Percentiles rank a stretch among this genome's conserved stretches.
Evolutionary conservation across 64 coral and sea anemone genomes (phyloP).

Genomic region (Montipora sp.): DNA sequence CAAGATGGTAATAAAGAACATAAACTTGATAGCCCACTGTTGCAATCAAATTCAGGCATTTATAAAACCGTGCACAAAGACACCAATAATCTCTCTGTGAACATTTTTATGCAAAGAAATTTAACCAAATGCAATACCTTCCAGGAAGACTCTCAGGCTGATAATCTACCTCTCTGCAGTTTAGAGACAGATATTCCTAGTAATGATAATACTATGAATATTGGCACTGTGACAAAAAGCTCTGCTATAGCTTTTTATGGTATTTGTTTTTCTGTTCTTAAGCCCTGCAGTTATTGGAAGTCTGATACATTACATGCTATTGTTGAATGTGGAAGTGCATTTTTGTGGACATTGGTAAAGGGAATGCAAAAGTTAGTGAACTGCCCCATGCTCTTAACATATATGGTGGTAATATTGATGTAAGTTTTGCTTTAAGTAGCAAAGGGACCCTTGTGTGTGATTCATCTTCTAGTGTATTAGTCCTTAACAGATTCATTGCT

Average conservation of each 20-base stretch:
- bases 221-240: not conserved
- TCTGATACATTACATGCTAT: slow-evolving; percentile 15
- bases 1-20: too few relatives aligned
- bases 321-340: not conserved
- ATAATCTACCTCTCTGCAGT: not conserved
- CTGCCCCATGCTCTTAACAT: not conserved
- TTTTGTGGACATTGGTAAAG: not conserved
- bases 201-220: not conserved
- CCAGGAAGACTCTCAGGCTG: too few relatives aligned
- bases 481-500: slow-evolving; percentile 3
- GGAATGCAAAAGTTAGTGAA: not conserved
- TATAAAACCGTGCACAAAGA: too few relatives aligned
- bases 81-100: too few relatives aligned
- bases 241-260: slow-evolving; percentile 44
- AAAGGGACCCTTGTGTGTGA: not conserved
- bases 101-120: too few relatives aligned
- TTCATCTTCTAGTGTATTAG: slow-evolving; percentile 28
- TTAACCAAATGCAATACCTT: too few relatives aligned
- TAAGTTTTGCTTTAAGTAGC: not conserved
- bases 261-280: slow-evolving; percentile 41
- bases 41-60: too few relatives aligned
- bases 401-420: slow-evolving; percentile 15
- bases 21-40: too few relatives aligned
- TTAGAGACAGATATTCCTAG: not conserved
- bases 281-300: not conserved